Evolutionary conservation across 2,797 vertebrate species (phyloP).

Genomic region (Ibycter americanus): DNA sequence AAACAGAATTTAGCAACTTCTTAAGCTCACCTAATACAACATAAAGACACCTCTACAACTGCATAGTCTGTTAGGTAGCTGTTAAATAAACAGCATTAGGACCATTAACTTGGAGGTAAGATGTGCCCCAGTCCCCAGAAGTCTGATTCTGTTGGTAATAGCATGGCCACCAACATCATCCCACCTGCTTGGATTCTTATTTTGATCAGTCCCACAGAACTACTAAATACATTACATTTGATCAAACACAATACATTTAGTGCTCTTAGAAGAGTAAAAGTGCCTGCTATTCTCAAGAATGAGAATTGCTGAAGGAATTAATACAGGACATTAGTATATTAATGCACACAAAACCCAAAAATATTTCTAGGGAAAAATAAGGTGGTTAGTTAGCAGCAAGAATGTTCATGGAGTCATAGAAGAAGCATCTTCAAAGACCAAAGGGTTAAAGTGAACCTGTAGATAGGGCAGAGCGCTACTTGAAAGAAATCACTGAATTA

Average conservation of each 20-base stretch:
- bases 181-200: not conserved
- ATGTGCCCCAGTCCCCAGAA: not conserved
- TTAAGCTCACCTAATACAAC: not conserved
- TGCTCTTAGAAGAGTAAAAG: not conserved
- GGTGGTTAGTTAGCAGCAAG: not conserved
- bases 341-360: not conserved
- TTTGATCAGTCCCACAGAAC: not conserved
- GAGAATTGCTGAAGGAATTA: not conserved
- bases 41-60: not conserved
- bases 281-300: not conserved
- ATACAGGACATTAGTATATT: not conserved
- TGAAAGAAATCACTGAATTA: not conserved
- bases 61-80: not conserved
- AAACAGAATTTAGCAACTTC: not conserved
- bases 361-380: not conserved
- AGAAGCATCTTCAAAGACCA: not conserved
- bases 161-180: not conserved
- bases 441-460: not conserved
- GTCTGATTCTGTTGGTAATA: not conserved
- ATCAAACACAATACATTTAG: not conserved
- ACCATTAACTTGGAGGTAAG: not conserved
- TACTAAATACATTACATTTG: not conserved
- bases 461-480: not conserved
- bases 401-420: not conserved
- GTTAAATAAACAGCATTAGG: not conserved